phyloP scores from a whole-genome alignment of 1,140 invertebrate genomes.

The Pseudomyrmex sp. region DNA sequence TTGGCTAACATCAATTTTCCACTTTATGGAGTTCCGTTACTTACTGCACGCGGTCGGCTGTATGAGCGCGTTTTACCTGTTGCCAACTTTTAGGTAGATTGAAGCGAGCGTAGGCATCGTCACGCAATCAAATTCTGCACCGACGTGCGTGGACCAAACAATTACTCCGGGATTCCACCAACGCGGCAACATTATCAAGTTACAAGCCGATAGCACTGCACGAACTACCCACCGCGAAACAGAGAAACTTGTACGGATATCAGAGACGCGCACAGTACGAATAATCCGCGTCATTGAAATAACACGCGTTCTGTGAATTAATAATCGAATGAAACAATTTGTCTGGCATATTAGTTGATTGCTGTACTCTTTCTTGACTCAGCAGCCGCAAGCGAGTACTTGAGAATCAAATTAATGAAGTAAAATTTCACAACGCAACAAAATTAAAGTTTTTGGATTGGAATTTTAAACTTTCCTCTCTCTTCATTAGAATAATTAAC shows the following conservation, averaged over 20 bases:
- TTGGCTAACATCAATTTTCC: conserved; percentile 55
- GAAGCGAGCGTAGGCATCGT: conserved; percentile 16
- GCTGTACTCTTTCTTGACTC: neutral
- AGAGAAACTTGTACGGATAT: conserved; percentile 15
- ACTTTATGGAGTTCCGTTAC: conserved; percentile 59
- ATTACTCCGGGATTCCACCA: conserved; percentile 48
- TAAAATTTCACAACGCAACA: no score
- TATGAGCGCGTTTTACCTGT: conserved; percentile 40
- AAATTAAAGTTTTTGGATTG: no score
- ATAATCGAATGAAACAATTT: conserved; percentile 45
- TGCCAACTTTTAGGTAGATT: conserved; percentile 43
- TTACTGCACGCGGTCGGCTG: conserved; percentile 25
- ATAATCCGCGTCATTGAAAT: conserved; percentile 35
- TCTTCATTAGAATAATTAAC: no score
- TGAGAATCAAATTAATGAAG: no score
- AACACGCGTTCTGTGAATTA: conserved; percentile 23
- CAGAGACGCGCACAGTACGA: neutral
- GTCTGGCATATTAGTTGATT: neutral
- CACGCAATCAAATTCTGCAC: conserved; percentile 42
- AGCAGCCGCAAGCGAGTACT: no score
- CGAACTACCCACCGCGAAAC: conserved; percentile 5
- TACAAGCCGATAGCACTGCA: conserved; percentile 38
- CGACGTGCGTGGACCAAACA: conserved; percentile 56
- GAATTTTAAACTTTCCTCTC: no score
- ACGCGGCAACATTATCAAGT: conserved; percentile 35